Conservation (phyloP, 1,140 invertebrate species). For the Ladona fulva region DNA sequence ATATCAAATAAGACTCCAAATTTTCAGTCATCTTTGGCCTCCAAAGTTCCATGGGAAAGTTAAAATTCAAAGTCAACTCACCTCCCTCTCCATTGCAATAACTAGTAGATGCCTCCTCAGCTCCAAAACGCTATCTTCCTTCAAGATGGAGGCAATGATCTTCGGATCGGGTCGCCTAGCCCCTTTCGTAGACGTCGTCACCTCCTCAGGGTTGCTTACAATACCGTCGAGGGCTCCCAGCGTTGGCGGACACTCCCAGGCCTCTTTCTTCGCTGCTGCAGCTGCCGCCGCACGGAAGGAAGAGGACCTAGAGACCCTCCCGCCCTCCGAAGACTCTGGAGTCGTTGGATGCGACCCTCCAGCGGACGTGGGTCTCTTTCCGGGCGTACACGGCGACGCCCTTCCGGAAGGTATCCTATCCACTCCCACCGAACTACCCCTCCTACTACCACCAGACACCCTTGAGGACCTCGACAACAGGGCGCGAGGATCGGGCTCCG, state of each 20-base stretch:
- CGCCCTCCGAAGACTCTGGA: background rate
- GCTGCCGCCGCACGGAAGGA: constrained; percentile 29
- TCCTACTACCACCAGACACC: constrained; percentile 25
- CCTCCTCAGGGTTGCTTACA: constrained; percentile 27
- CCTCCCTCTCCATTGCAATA: constrained; percentile 76
- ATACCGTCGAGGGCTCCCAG: constrained; percentile 28
- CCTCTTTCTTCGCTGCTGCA: constrained; percentile 49
- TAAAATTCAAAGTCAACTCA: too few relatives aligned
- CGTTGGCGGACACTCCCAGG: constrained; percentile 41
- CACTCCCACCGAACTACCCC: background rate
- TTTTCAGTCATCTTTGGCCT: too few relatives aligned
- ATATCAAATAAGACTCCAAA: too few relatives aligned
- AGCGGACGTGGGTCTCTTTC: background rate
- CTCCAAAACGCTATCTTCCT: constrained; percentile 68
- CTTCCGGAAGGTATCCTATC: background rate
- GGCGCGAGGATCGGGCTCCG: constrained; percentile 39
- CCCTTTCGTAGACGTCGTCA: constrained; percentile 27
- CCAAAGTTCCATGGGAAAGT: too few relatives aligned
- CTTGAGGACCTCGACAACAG: constrained; percentile 37
- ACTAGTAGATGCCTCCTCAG: constrained; percentile 73
- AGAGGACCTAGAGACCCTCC: background rate
- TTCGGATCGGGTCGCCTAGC: constrained; percentile 34
- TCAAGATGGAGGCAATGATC: constrained; percentile 71
- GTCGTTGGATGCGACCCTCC: background rate
- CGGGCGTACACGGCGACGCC: background rate